Percentiles rank a stretch among this genome's conserved stretches.
phyloP scores from a whole-genome alignment of 2,797 vertebrate genomes.

The Takifugu ocellatus region DNA sequence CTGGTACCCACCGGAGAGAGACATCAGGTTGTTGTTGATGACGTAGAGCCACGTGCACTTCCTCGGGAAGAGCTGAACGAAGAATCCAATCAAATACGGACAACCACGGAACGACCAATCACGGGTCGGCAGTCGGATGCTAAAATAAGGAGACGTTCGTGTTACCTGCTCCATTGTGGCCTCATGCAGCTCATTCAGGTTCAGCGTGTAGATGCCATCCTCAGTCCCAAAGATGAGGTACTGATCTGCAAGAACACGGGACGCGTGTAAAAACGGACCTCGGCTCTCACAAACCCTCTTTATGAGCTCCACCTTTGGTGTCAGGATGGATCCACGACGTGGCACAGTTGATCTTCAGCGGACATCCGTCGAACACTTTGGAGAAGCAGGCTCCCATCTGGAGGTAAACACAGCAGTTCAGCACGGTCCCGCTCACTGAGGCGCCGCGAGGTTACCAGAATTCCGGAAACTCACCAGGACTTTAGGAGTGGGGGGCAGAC shows the following conservation, averaged over 20 bases:
- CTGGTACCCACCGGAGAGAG: constrained; percentile 87
- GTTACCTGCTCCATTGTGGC: constrained; percentile 98
- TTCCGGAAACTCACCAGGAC: constrained; percentile 85
- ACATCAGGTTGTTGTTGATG: constrained; percentile 99
- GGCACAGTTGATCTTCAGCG: constrained; percentile 97
- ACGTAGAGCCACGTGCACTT: constrained; percentile 97
- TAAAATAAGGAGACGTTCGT: neutral
- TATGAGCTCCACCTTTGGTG: constrained; percentile 84
- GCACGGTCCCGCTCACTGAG: constrained; percentile 3
- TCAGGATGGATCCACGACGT: constrained; percentile 99
- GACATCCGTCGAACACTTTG: constrained; percentile 98
- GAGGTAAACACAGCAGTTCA: constrained; percentile 23
- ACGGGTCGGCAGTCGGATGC: neutral
- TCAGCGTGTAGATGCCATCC: constrained; percentile 97
- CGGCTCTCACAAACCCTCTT: neutral
- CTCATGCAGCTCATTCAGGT: constrained; percentile 96
- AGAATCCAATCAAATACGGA: constrained; percentile 6
- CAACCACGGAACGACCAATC: neutral
- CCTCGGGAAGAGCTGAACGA: constrained; percentile 88
- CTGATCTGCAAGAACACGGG: constrained; percentile 79
- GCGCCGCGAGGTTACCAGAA: constrained; percentile 32
- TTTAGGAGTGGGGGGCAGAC: constrained; percentile 95
- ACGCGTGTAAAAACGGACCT: neutral
- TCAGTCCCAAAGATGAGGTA: constrained; percentile 98
- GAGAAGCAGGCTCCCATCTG: constrained; percentile 99